These are phyloP conservation scores for Lobophora halterata DNA, from an alignment of 2,888 invertebrate species.

Conservation along the genomic window DNA sequence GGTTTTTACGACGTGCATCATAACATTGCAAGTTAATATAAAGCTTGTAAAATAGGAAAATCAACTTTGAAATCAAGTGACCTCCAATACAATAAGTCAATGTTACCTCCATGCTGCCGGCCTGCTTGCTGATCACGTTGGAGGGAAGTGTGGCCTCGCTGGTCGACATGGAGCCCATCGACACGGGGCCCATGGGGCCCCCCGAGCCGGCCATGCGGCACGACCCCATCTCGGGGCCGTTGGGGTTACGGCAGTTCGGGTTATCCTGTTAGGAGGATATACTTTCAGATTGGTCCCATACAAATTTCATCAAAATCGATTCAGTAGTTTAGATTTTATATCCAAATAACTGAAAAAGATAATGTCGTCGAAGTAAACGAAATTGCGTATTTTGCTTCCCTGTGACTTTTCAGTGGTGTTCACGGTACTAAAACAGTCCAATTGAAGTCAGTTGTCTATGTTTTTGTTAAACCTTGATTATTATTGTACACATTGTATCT, in stretches of 20 bases:
- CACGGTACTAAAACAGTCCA: no score
- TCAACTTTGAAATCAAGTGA: slow-evolving; percentile 3
- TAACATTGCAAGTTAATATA: slow-evolving; percentile 11
- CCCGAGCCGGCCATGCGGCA: slow-evolving; percentile 70
- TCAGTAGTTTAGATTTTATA: no score
- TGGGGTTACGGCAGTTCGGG: slow-evolving; percentile 71
- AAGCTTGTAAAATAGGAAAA: slow-evolving; percentile 6
- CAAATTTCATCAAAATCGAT: no score
- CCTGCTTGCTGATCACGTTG: slow-evolving; percentile 89
- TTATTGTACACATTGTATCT: no score
- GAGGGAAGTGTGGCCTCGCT: slow-evolving; percentile 87
- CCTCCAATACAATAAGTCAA: slow-evolving; percentile 21
- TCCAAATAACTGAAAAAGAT: no score
- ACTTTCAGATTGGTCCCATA: no score
- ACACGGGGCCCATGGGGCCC: slow-evolving; percentile 68
- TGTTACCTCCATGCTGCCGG: slow-evolving; percentile 88
- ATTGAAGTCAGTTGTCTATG: no score
- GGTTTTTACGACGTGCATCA: no score
- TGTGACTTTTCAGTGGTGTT: no score
- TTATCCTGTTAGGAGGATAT: slow-evolving; percentile 53
- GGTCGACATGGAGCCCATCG: slow-evolving; percentile 74
- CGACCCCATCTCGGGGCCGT: slow-evolving; percentile 69
- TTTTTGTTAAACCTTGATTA: no score
- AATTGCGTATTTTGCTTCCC: no score
- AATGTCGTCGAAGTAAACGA: no score